phyloP scores from a whole-genome alignment of 1,140 invertebrate species.

The Drosophila setifemur region DNA sequence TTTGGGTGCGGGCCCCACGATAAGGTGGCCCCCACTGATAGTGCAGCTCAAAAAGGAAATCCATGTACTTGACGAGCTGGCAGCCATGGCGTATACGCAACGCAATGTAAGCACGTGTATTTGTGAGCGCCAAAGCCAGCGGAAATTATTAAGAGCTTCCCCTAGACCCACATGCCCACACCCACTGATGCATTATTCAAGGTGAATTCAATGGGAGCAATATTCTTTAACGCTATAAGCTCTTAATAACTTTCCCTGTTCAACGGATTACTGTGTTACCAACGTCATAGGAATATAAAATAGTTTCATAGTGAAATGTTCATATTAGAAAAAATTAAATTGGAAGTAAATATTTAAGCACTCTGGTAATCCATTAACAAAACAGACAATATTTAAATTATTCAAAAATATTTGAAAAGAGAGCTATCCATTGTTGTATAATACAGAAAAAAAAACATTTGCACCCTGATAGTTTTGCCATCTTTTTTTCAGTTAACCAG shows the following conservation, averaged over 20 bases:
- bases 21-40: slow-evolving; percentile 14
- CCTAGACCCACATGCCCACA: background rate
- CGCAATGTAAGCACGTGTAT: background rate
- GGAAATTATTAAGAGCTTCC: slow-evolving; percentile 28
- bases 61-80: slow-evolving; percentile 9
- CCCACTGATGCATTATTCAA: slow-evolving; percentile 20
- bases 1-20: slow-evolving; percentile 3
- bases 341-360: no score
- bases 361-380: no score
- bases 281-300: no score
- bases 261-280: background rate
- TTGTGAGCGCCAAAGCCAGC: slow-evolving; percentile 11
- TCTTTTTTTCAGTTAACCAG: no score
- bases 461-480: no score
- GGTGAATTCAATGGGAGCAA: slow-evolving; percentile 24
- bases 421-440: no score
- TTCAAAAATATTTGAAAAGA: no score
- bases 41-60: slow-evolving; percentile 26
- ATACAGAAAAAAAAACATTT: no score
- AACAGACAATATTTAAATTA: no score
- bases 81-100: slow-evolving; percentile 22
- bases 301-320: no score
- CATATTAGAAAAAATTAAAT: no score
- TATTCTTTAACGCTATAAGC: slow-evolving; percentile 11
- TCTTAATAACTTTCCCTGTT: slow-evolving; percentile 25